Evolutionary conservation across 2,113 vertebrate species (phyloP).

Genomic region (Pachypanchax playfairii): DNA sequence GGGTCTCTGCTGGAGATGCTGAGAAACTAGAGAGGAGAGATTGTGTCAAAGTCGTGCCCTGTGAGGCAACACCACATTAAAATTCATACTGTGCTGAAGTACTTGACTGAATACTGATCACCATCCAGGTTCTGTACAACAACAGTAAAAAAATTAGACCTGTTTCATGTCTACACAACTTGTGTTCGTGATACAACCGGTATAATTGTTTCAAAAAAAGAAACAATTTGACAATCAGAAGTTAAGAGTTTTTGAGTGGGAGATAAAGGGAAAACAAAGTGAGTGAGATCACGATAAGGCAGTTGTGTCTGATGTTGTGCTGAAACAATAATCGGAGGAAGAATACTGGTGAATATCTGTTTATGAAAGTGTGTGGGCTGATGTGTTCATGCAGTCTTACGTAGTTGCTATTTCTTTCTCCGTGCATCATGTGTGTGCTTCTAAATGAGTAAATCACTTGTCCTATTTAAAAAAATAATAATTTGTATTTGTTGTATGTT

Average conservation of each 20-base stretch:
- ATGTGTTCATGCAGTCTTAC: conserved; percentile 60
- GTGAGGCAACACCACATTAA: conserved; percentile 59
- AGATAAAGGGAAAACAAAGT: conserved; percentile 45
- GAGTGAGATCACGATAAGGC: conserved; percentile 56
- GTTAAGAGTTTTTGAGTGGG: conserved; percentile 35
- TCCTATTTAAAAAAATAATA: neutral
- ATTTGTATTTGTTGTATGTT: neutral
- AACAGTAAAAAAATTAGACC: conserved; percentile 13
- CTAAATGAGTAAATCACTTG: conserved; percentile 15
- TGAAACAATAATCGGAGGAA: conserved; percentile 50
- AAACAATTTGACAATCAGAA: neutral
- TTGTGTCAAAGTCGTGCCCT: conserved; percentile 62
- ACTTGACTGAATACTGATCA: conserved; percentile 61
- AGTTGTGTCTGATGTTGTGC: conserved; percentile 67
- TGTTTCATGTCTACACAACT: neutral
- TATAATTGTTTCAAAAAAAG: conserved; percentile 17
- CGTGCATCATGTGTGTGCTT: conserved; percentile 37
- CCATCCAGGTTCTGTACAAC: conserved; percentile 24
- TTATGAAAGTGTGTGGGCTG: conserved; percentile 62
- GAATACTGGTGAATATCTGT: conserved; percentile 57
- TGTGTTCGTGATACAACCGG: conserved; percentile 7
- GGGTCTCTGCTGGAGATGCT: conserved; percentile 37
- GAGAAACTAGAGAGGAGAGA: conserved; percentile 42
- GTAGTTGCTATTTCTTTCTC: conserved; percentile 52
- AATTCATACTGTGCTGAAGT: conserved; percentile 53